phyloP scores from a whole-genome alignment of 2,797 vertebrate species.

The Chanos chanos region DNA sequence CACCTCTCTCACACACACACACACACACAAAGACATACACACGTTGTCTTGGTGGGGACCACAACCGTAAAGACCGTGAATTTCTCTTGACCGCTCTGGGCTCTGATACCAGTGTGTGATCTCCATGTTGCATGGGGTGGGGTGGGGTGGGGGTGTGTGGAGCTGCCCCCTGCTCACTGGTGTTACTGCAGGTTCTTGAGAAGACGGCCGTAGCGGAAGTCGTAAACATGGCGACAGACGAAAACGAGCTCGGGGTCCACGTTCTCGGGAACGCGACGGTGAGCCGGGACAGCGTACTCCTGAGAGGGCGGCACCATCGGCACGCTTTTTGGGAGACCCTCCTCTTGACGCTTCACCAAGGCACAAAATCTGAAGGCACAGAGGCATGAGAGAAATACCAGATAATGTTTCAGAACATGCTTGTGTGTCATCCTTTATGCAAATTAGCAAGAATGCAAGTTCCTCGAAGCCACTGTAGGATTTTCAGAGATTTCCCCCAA shows the following conservation, averaged over 20 bases:
- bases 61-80: slow-evolving; percentile 28
- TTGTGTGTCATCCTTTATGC: too few relatives aligned
- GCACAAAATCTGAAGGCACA: slow-evolving; percentile 89
- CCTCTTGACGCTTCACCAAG: slow-evolving; percentile 93
- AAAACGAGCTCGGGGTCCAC: slow-evolving; percentile 93
- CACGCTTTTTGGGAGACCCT: slow-evolving; percentile 82
- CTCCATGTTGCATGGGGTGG: slow-evolving; percentile 29
- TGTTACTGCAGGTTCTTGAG: slow-evolving; percentile 97
- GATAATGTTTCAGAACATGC: too few relatives aligned
- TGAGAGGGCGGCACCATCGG: slow-evolving; percentile 86
- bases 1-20: too few relatives aligned
- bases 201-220: slow-evolving; percentile 95
- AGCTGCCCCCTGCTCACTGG: slow-evolving; percentile 4
- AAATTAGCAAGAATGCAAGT: too few relatives aligned
- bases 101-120: slow-evolving; percentile 46
- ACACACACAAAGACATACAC: too few relatives aligned
- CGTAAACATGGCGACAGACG: slow-evolving; percentile 97
- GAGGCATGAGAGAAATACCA: too few relatives aligned
- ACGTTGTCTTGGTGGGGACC: slow-evolving; percentile 21
- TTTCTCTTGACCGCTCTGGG: slow-evolving; percentile 43
- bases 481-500: too few relatives aligned
- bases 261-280: slow-evolving; percentile 92
- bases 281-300: slow-evolving; percentile 84
- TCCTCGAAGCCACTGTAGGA: too few relatives aligned
- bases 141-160: too few relatives aligned